Evolutionary conservation across 1,140 invertebrate genomes (phyloP), one percentile per base, ranked within the genome.

Genomic region (Ips typographus): DNA sequence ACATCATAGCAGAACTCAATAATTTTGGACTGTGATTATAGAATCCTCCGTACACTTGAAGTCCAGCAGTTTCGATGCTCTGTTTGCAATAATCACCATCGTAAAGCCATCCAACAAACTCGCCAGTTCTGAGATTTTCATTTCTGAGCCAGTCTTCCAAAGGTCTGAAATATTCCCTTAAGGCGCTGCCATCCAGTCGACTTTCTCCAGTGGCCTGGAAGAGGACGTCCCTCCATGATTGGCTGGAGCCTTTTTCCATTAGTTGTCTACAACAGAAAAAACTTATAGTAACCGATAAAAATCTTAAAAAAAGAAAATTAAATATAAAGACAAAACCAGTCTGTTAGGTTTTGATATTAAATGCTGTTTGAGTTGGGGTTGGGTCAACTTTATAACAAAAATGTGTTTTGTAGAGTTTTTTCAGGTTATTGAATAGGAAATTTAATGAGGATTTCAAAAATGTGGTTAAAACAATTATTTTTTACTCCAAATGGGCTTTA

Each of bases 131-230:
- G 1, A 92, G 80, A 77, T 93, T 93, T 77, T 96, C 92, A 72
- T 88, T 88, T 47, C 90, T 85, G 58, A 98, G 83, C 94, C 94
- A 98, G 38, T 94, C 89, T 75, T 93, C 89, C 3, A 99, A 83
- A 0, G 96, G 96, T 22, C 88, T 83, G 85, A 98, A 99, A 81
- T 96, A 99, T 76, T 97, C 92, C 53, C 94, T 80, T n/a, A 99
- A 79, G 0, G 95, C 93, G 42, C 85, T 85, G 8, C 94, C 91
- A 77, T 91, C 91, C 55, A 98, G 82, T 55, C 89, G 84, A 6
- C 84, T 83, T 76, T 93, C 91, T 6, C 93, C 93, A 1, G 91
- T 93, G 0, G 93, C 86, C 71, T 91, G 88, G 71, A 89, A 85
- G 51, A 98, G 83, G 0, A 90, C 88, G 70, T 95, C 89, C 63